These are phyloP conservation scores for Periophthalmus magnuspinnatus DNA, from an alignment of 2,797 vertebrate genomes.

Conservation along the genomic window DNA sequence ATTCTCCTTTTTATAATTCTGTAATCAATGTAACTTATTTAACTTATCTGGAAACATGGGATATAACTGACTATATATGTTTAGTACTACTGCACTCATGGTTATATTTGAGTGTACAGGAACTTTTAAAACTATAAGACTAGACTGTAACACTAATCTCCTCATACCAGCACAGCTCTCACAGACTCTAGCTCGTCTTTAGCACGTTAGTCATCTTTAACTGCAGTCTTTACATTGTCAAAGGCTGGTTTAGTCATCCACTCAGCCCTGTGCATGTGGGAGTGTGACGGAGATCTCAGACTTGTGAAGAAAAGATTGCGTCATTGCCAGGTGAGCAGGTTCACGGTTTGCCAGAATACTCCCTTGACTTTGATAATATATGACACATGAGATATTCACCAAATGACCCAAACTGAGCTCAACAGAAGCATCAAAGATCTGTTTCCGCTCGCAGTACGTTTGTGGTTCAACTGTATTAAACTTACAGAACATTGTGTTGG, in stretches of 20 bases:
- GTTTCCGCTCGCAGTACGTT: not conserved
- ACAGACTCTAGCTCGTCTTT: not conserved
- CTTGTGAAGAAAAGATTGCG: constrained; percentile 33
- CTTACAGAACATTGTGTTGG: not conserved
- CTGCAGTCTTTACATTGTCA: constrained; percentile 34
- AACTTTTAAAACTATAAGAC: not conserved
- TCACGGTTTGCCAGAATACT: not conserved
- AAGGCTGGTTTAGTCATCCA: constrained; percentile 47
- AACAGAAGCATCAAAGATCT: not conserved
- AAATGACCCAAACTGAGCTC: not conserved
- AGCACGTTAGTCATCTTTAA: constrained; percentile 41
- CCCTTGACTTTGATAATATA: constrained; percentile 21
- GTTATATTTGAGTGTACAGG: not conserved
- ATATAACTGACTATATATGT: not conserved
- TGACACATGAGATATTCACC: not conserved
- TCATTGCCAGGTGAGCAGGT: not conserved
- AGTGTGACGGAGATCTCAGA: constrained; percentile 42
- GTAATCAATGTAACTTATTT: too few relatives aligned
- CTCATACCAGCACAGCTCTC: not conserved
- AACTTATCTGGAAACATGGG: too few relatives aligned
- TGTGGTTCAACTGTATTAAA: not conserved
- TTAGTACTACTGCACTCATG: not conserved
- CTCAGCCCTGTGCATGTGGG: constrained; percentile 34
- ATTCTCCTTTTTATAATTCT: too few relatives aligned
- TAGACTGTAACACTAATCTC: not conserved